phyloP scores from a whole-genome alignment of 1,140 invertebrate genomes.

The Adelges cooleyi region DNA sequence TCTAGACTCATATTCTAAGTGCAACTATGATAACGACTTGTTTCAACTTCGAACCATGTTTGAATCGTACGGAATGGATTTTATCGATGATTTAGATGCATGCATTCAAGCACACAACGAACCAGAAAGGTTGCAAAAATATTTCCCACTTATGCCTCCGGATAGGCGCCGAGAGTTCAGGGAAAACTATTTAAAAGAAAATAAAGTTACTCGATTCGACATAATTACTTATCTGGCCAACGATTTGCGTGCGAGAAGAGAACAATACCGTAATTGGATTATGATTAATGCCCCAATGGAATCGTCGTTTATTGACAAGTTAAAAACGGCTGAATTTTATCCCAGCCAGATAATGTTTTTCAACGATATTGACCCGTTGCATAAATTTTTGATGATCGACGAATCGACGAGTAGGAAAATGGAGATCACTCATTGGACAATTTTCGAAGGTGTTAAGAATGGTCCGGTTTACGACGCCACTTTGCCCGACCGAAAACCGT shows the following conservation, averaged over 20 bases:
- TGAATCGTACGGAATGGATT: neutral
- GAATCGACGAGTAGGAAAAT: neutral
- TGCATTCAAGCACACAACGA: neutral
- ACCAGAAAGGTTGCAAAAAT: neutral
- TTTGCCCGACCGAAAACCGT: neutral
- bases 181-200: neutral
- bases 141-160: neutral
- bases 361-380: neutral
- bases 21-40: neutral
- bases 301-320: neutral
- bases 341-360: constrained; percentile 1
- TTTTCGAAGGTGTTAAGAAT: neutral
- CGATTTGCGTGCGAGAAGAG: neutral
- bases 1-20: too few relatives aligned
- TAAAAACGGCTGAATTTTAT: neutral
- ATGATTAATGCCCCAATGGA: neutral
- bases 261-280: neutral
- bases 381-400: neutral
- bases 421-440: neutral
- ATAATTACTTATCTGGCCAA: neutral
- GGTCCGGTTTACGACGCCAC: neutral
- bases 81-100: neutral
- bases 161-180: neutral
- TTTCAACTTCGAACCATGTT: neutral
- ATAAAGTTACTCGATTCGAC: neutral